phyloP scores from a whole-genome alignment of 2,888 invertebrate species.

The Dermolepida albohirtum region DNA sequence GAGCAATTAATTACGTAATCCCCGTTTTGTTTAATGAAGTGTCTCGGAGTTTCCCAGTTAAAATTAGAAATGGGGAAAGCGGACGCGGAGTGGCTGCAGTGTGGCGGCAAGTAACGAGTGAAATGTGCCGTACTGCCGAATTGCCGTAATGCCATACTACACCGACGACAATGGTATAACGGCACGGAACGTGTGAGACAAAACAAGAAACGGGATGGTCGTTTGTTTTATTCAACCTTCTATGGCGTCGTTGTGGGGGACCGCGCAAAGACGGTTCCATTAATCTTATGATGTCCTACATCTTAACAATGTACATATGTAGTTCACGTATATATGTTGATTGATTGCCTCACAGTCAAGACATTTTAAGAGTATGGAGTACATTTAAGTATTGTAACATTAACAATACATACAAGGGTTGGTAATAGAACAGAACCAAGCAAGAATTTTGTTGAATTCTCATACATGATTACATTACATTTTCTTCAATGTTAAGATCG shows the following conservation, averaged over 20 bases:
- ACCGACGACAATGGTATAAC: conserved; percentile 9
- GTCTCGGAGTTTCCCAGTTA: conserved; percentile 42
- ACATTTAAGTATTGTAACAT: too few species aligned
- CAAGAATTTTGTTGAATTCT: too few species aligned
- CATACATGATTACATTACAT: too few species aligned
- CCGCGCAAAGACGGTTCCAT: conserved; percentile 13
- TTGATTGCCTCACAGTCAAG: too few species aligned
- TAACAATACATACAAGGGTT: too few species aligned
- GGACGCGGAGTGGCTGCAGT: background rate
- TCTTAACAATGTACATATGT: too few species aligned
- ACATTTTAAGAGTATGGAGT: too few species aligned
- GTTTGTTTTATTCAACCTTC: conserved; percentile 21
- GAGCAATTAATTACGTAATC: conserved; percentile 52
- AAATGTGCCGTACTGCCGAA: background rate
- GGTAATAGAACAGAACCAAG: too few species aligned
- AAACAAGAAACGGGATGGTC: conserved; percentile 19
- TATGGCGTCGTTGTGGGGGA: conserved; percentile 22
- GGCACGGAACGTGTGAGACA: background rate
- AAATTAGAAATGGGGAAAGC: conserved; percentile 16
- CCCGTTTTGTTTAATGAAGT: conserved; percentile 51
- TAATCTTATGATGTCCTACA: conserved; percentile 7
- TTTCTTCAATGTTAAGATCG: too few species aligned
- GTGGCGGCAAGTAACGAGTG: background rate
- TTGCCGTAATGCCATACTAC: background rate
- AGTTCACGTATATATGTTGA: too few species aligned